Evolutionary conservation across 2,888 invertebrate species (phyloP), one percentile per base, ranked within the genome.

Genomic region (Serripes groenlandicus): DNA sequence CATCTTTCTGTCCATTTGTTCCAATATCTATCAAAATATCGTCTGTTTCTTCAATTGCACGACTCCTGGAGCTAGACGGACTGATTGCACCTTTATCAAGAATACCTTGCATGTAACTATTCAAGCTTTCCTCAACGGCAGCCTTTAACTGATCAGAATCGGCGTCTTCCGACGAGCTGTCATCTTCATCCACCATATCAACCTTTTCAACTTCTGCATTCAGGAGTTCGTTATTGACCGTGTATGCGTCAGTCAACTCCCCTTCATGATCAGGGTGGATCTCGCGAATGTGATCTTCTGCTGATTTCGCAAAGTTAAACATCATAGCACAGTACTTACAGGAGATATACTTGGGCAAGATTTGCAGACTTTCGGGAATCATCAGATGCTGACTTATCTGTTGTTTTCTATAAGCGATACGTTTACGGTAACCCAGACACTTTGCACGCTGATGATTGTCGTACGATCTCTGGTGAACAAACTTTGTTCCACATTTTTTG

Each of bases 381-480:
- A 56, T 56, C 54, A 73, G 78, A 15, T 74, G 30, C 30, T 35
- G 23, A 5, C 58, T 66, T 7, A 78, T 23, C 18, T 66, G 68
- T 5, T 68, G 75, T 62, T 84, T 84, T 30, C 84, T 64, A 11
- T 73, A 80, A 3, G 84, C 84, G n/a, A 84, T 74, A 26, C 86
- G 58, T 68, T 84, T 86, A 15, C 86, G 77, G 30, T 72, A 79
- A 7, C 86, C 86, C 54, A 86, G 35, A 58, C 86, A 86, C 73
- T 73, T 62, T 4, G 86, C 86, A 26, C 78, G 70, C 70, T 81
- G 76, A 28, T 86, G 86, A n/a, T 82, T 77, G 42, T 84, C 81
- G 69, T 86, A 86, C 2, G 86, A 86, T 26, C 78, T 77, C 70
- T 86, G 81, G 42, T 86, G 86, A 5, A 86, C 81, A 71, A 86